Conservation (phyloP, 2,113 vertebrate species). For the Alaudala cheleensis region DNA sequence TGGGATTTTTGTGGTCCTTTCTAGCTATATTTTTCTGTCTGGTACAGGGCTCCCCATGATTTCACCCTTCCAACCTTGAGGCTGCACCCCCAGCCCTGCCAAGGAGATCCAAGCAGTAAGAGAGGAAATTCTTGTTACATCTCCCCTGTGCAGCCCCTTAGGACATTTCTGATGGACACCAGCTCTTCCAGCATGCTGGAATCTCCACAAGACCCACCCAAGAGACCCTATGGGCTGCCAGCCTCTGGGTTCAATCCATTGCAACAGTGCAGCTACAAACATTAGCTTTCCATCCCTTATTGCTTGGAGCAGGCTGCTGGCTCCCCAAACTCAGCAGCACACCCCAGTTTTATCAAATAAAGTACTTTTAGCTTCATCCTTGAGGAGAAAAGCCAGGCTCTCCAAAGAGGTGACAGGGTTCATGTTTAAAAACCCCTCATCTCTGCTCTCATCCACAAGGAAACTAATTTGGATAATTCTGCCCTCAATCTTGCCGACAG, state of each 20-base stretch:
- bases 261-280: not conserved
- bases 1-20: not conserved
- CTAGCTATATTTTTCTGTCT: not conserved
- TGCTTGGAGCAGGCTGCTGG: not conserved
- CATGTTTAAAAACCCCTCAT: not conserved
- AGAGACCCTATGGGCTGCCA: not conserved
- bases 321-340: not conserved
- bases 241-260: not conserved
- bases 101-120: too few species aligned
- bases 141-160: too few species aligned
- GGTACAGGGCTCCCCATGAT: too few species aligned
- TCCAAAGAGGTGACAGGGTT: not conserved
- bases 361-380: not conserved
- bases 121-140: not conserved
- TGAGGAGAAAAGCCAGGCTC: not conserved
- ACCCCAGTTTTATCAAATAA: not conserved
- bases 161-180: not conserved
- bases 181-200: not conserved
- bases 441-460: not conserved
- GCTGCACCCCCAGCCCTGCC: not conserved
- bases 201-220: accelerated
- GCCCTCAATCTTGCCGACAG: slow-evolving; percentile 52
- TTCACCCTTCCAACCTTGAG: not conserved
- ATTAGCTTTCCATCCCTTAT: not conserved
- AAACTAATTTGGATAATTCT: slow-evolving; percentile 50